Evolutionary conservation across 35 echinoderm and acorn worm genomes (phyloP).

Genomic region (Hemicentrotus pulcherrimus): DNA sequence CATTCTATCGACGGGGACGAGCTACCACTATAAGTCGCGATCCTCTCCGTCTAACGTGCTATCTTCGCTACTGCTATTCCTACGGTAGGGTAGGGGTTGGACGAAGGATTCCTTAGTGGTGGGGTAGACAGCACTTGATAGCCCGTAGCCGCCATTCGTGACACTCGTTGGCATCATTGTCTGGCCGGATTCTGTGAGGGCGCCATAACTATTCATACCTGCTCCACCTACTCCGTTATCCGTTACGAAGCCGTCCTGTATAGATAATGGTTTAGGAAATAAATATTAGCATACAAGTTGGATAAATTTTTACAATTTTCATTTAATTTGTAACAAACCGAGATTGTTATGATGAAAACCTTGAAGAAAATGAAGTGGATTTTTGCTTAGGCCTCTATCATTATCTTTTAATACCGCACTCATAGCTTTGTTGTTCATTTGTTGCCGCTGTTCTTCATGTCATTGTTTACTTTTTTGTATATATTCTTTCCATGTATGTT

Average conservation of each 20-base stretch:
- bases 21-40: not conserved
- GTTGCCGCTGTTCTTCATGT: too few species aligned
- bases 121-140: conserved; percentile 42
- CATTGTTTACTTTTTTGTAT: too few species aligned
- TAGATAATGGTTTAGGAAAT: not conserved
- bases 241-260: not conserved
- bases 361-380: too few species aligned
- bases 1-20: not conserved
- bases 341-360: too few species aligned
- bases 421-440: too few species aligned
- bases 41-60: conserved; percentile 13
- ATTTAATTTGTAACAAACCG: too few species aligned
- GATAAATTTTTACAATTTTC: too few species aligned
- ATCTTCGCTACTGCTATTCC: conserved; percentile 34
- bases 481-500: too few species aligned
- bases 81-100: conserved; percentile 25
- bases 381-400: too few species aligned
- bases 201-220: conserved; percentile 43
- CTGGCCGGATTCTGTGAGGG: conserved; percentile 33
- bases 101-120: conserved; percentile 49
- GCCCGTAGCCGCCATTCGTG: conserved; percentile 42
- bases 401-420: too few species aligned
- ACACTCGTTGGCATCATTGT: conserved; percentile 32
- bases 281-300: too few species aligned
- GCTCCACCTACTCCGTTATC: not conserved